Evolutionary conservation across 2,888 invertebrate genomes (phyloP).

Genomic region (Poecilus cupreus): DNA sequence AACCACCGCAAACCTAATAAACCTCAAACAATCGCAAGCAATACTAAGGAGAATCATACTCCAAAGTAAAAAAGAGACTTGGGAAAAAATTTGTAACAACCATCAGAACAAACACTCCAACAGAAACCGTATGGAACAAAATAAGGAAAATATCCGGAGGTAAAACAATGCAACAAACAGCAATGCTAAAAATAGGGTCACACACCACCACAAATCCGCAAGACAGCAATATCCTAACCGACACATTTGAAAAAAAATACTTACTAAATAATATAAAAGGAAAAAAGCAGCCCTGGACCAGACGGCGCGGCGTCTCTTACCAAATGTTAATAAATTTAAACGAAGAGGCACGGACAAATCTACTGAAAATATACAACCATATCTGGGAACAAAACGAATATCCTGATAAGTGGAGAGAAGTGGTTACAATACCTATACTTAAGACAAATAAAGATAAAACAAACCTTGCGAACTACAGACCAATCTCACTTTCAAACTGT

Average conservation of each 20-base stretch:
- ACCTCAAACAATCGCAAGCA: background rate
- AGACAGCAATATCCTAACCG: background rate
- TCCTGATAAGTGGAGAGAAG: conserved; percentile 3
- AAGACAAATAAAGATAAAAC: background rate
- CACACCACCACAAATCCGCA: no score
- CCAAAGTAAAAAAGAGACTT: background rate
- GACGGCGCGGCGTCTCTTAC: background rate
- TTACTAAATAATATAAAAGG: background rate
- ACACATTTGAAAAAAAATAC: background rate
- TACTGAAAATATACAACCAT: background rate
- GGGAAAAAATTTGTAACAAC: no score
- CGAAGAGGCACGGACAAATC: background rate
- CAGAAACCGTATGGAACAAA: background rate
- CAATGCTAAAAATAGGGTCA: no score
- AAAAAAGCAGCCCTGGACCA: background rate
- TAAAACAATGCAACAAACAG: background rate
- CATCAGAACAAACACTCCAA: background rate
- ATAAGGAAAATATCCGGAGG: background rate
- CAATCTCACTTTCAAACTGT: background rate
- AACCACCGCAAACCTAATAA: background rate
- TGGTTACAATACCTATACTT: background rate
- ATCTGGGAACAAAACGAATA: background rate
- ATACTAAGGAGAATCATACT: background rate
- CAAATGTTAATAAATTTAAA: background rate
- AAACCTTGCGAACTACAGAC: no score